Base-by-base conservation (phyloP, 1,140 invertebrate genomes). In the Samia ricini region DNA sequence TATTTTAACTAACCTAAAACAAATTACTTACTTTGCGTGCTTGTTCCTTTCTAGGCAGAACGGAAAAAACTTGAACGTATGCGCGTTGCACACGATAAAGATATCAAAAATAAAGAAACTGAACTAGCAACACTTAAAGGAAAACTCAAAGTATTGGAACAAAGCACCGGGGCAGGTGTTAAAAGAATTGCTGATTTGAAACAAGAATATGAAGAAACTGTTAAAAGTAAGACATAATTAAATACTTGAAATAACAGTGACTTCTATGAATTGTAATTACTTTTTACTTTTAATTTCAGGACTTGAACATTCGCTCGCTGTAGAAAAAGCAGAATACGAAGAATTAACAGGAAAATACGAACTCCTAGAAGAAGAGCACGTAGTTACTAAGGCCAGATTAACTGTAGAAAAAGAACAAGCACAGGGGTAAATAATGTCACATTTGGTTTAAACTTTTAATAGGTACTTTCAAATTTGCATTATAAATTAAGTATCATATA, bases 291-390 rank as follows among this genome's bases (percentile, higher is more conserved):
- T 59, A 67, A 74, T 88, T 91, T 52, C 78, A 95, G 95, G 93
- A 79, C 79, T 95, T 67, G 94, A 96, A 84, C 89, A 92, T 68
- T 92, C 93, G 42, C 69, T 96, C 29, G 91, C 91, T 33, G 91
- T 91, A 20, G 94, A 95, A 76, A 93, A 93, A 60, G 93, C 94
- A 63, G 94, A 96, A 68, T 95, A 95, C 81, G 94, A 96, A 64
- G 95, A 97, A 69, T 88, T 97, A 6, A 96, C 95, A 23, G 91
- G 91, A 2, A 96, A 95, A 81, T 96, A 97, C 83, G 96, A 96
- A 75, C 91, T 95, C 63, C 85, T 98, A n/a, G 94, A 95, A 76
- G 95, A 97, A 81, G 95, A 97, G 76, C 95, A 95, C 69, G 94
- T 96, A 0, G 92, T 95, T 0, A 94, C 94, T 56, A 97, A 96